Evolutionary conservation across 2,797 vertebrate species (phyloP).

Genomic region (Acridotheres tristis): DNA sequence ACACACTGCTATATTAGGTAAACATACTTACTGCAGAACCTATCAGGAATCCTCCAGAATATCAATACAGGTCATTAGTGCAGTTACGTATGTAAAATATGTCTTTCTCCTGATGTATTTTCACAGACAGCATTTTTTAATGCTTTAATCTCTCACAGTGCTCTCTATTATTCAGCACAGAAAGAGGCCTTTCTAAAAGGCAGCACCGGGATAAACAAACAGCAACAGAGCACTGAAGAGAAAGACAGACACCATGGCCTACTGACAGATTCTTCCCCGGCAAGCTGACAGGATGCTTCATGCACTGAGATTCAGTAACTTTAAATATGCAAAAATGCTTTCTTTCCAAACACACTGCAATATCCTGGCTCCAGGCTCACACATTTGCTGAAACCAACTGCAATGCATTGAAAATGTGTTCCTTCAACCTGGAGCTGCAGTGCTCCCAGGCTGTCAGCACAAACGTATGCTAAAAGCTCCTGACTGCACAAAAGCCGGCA

Average conservation of each 20-base stretch:
- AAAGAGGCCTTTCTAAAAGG: slow-evolving; percentile 78
- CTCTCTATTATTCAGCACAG: slow-evolving; percentile 73
- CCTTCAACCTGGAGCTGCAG: slow-evolving; percentile 77
- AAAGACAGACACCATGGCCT: slow-evolving; percentile 77
- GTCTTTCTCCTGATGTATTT: slow-evolving; percentile 68
- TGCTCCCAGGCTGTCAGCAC: slow-evolving; percentile 76
- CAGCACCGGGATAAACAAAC: slow-evolving; percentile 74
- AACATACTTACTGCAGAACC: slow-evolving; percentile 67
- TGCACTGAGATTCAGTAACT: slow-evolving; percentile 74
- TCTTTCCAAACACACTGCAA: slow-evolving; percentile 72
- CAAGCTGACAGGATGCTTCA: slow-evolving; percentile 73
- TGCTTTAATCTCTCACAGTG: slow-evolving; percentile 56
- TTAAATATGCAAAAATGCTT: slow-evolving; percentile 75
- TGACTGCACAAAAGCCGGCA: slow-evolving; percentile 71
- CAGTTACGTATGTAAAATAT: slow-evolving; percentile 71
- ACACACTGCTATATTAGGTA: slow-evolving; percentile 68
- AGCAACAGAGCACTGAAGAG: slow-evolving; percentile 56
- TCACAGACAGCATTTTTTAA: slow-evolving; percentile 65
- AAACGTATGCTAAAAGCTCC: slow-evolving; percentile 73
- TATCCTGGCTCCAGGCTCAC: slow-evolving; percentile 66
- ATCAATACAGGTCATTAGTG: slow-evolving; percentile 68
- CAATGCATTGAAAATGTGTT: slow-evolving; percentile 79
- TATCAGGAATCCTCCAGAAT: slow-evolving; percentile 66
- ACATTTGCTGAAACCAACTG: slow-evolving; percentile 74
- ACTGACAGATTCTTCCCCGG: slow-evolving; percentile 70